Evolutionary conservation across 2,888 invertebrate species (phyloP), one percentile per base, ranked within the genome.

Genomic region (Melinopterus prodromus): DNA sequence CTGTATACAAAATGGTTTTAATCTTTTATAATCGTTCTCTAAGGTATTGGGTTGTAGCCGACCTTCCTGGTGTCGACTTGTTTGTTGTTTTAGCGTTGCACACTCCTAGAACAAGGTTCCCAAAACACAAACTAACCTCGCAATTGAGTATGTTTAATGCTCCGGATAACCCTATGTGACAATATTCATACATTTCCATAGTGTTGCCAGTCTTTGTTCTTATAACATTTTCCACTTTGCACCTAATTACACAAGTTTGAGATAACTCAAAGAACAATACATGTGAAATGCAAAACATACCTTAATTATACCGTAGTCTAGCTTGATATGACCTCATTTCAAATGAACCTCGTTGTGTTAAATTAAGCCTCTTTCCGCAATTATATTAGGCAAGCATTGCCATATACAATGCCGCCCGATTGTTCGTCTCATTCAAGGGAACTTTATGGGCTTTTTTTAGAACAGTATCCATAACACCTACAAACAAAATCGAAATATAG

Each of bases 281-380:
- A 53, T 53, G 53, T 12, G 12, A 53, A 53, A 53, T 53, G 0
- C 53, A 53, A 53, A 53, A 36, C 26, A 69, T 77, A 77, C 80
- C 81, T 26, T 71, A n/a, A n/a, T 26, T 87, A 80, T 85, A 87
- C 14, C 85, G 84, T 14, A 88, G 7, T 84, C 37, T 86, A 6
- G 88, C 86, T 15, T 86, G 86, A 7, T 84, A 80, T 74, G 85
- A 86, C 77, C 88, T 83, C 9, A 81, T 84, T 83, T 86, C 82
- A 80, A 87, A 89, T 1, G 84, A 84, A 12, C 85, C 80, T 78
- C 81, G 83, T 77, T 82, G 74, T 6, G 84, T 71, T 82, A 84
- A 86, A 81, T 88, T 87, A 7, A 86, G 84, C 79, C 86, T 79
- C 84, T 88, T 88, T 6, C 87, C 88, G 4, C 86, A 86, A 16